A percentile compares a stretch with the other conserved stretches of the same genome.
Conservation (phyloP, 1,140 invertebrate genomes). For the Tribolium castaneum region DNA sequence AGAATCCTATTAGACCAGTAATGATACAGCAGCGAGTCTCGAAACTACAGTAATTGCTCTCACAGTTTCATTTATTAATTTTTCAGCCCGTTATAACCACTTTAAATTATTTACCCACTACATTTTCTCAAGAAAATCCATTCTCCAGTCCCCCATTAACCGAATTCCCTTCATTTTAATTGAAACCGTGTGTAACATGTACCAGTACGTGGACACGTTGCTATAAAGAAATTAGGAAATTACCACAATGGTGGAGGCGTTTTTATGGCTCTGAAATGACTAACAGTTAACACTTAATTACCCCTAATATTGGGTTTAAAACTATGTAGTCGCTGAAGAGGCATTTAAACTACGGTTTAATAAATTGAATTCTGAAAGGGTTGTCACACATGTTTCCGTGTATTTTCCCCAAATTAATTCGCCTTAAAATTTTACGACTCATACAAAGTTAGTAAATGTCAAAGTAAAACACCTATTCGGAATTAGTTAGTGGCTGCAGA, state of each 20-base stretch:
- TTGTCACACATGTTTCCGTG: background rate
- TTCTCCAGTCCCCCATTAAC: too few species aligned
- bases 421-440: background rate
- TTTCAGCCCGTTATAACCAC: slow-evolving; percentile 1
- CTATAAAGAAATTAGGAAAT: background rate
- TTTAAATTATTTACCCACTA: slow-evolving; percentile 4
- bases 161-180: too few species aligned
- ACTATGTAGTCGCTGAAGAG: background rate
- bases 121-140: background rate
- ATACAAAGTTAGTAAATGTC: background rate
- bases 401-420: background rate
- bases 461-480: background rate
- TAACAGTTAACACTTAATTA: background rate
- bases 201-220: background rate
- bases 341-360: background rate
- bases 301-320: background rate
- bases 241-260: background rate
- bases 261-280: background rate
- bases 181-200: too few species aligned
- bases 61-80: slow-evolving; percentile 28
- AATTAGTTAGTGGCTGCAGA: background rate
- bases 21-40: slow-evolving; percentile 43
- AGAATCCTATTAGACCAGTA: slow-evolving; percentile 50
- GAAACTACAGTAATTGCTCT: slow-evolving; percentile 37
- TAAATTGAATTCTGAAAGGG: background rate